Evolutionary conservation across 1,140 invertebrate species (phyloP).

Genomic region (Riptortus pedestris): DNA sequence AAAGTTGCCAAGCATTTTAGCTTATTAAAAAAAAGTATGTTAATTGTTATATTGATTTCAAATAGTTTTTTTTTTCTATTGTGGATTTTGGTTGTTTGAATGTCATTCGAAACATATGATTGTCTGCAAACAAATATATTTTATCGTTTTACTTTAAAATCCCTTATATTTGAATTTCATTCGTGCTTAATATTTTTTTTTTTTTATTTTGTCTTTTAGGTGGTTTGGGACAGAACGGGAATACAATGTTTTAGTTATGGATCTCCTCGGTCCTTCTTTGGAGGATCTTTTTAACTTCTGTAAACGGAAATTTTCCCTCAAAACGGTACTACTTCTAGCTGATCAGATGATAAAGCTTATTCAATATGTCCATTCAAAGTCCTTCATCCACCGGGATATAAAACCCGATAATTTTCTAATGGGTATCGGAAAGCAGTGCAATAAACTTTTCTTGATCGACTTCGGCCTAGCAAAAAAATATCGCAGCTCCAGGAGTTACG

Average conservation of each 20-base stretch:
- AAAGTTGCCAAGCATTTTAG: too few relatives aligned
- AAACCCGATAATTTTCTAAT: conserved; percentile 98
- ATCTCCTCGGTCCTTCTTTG: conserved; percentile 84
- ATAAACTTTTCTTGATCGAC: conserved; percentile 93
- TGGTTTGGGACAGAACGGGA: conserved; percentile 86
- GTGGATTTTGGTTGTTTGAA: too few relatives aligned
- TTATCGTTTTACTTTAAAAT: too few relatives aligned
- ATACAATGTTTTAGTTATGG: conserved; percentile 95
- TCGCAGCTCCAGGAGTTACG: conserved; percentile 71
- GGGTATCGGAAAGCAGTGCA: conserved; percentile 91
- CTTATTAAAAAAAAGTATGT: too few relatives aligned
- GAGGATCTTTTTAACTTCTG: conserved; percentile 98
- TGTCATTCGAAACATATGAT: too few relatives aligned
- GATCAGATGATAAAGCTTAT: conserved; percentile 88
- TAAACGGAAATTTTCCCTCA: conserved; percentile 88
- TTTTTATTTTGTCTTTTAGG: conserved; percentile 38
- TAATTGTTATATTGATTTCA: too few relatives aligned
- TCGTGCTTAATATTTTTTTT: background rate
- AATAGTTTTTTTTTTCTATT: too few relatives aligned
- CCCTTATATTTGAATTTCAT: too few relatives aligned
- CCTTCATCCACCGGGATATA: conserved; percentile 93
- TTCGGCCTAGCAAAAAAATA: conserved; percentile 96
- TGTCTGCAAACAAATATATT: too few relatives aligned
- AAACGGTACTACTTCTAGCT: conserved; percentile 93
- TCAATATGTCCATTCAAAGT: conserved; percentile 90